Evolutionary conservation across 2,888 invertebrate genomes (phyloP).

Genomic region (Eupithecia centaureata): DNA sequence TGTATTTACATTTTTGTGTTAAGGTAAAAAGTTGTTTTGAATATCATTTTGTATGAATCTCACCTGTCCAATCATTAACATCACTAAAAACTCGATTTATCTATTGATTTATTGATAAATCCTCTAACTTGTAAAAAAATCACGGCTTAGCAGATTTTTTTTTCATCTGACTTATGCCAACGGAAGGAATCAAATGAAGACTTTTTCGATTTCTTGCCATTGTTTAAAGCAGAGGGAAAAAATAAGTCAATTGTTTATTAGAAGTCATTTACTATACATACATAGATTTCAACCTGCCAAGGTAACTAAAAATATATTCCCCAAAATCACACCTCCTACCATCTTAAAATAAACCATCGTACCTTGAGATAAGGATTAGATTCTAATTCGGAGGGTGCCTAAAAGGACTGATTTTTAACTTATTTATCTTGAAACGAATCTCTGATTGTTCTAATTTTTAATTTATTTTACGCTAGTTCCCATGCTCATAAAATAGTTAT

Average conservation of each 20-base stretch:
- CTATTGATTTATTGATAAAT: not conserved
- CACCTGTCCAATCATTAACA: not conserved
- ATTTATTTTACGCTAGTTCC: slow-evolving; percentile 21
- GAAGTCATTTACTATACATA: not conserved
- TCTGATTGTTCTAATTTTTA: slow-evolving; percentile 35
- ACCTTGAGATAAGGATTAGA: slow-evolving; percentile 35
- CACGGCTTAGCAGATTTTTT: not conserved
- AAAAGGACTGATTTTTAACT: slow-evolving; percentile 44
- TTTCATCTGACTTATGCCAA: not conserved
- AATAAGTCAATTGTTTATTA: not conserved
- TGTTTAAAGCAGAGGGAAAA: not conserved
- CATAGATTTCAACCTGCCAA: not conserved
- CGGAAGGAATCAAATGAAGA: not conserved
- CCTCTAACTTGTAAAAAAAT: not conserved
- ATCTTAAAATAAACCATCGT: slow-evolving; percentile 29
- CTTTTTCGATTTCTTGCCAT: not conserved
- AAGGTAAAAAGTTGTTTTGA: not conserved
- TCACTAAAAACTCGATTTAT: not conserved
- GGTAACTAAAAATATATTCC: not conserved
- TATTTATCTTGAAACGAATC: slow-evolving; percentile 45
- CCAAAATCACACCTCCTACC: slow-evolving; percentile 18
- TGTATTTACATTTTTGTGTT: not conserved
- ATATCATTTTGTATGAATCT: not conserved
- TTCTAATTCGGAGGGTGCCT: slow-evolving; percentile 42
- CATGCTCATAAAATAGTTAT: slow-evolving; percentile 24